These are phyloP conservation scores for Halcyon smyrnensis DNA, from an alignment of 2,797 vertebrate genomes.

Conservation along the genomic window DNA sequence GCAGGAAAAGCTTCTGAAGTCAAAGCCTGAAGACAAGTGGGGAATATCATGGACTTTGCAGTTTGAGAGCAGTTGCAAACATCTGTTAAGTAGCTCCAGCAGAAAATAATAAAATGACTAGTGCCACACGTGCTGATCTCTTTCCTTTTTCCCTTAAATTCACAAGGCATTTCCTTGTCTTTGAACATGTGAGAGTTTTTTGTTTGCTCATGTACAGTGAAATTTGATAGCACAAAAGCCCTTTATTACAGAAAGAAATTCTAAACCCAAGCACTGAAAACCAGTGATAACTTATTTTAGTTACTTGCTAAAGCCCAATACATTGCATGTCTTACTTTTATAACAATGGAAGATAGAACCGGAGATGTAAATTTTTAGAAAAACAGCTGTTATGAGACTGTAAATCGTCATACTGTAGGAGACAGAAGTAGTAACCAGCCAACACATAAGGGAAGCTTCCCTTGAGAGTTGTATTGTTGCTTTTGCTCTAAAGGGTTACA, in stretches of 20 bases:
- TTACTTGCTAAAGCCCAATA: not conserved
- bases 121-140: conserved; percentile 16
- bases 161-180: conserved; percentile 63
- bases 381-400: not conserved
- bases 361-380: not conserved
- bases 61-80: not conserved
- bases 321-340: not conserved
- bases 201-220: conserved; percentile 60
- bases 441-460: not conserved
- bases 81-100: not conserved
- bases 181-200: conserved; percentile 65
- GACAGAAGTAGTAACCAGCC: not conserved
- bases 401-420: not conserved
- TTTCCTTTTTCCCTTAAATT: conserved; percentile 51
- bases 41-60: not conserved
- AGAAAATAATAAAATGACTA: conserved; percentile 8
- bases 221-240: conserved; percentile 61
- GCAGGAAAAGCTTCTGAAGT: not conserved
- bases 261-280: conserved; percentile 34
- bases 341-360: not conserved
- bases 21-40: not conserved
- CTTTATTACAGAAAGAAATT: conserved; percentile 53
- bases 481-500: not conserved
- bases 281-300: not conserved
- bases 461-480: not conserved